phyloP scores from a whole-genome alignment of 1,140 invertebrate species.

The Neodiprion lecontei region DNA sequence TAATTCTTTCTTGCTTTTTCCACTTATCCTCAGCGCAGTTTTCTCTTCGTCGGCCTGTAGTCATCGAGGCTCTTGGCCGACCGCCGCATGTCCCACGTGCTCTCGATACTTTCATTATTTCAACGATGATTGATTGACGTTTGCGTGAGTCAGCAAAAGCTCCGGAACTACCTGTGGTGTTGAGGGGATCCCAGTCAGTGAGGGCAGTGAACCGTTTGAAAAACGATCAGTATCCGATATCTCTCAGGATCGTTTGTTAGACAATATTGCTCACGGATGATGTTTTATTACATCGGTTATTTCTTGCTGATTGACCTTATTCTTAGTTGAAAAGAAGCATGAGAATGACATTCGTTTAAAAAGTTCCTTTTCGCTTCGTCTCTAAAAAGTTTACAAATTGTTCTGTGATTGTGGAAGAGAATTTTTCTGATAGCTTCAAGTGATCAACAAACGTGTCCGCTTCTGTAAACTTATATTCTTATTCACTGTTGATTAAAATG shows the following conservation, averaged over 20 bases:
- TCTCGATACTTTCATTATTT: constrained; percentile 29
- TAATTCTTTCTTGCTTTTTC: background rate
- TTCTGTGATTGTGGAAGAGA: no score
- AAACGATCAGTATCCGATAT: background rate
- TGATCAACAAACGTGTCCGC: no score
- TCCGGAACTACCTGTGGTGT: constrained; percentile 1
- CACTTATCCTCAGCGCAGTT: background rate
- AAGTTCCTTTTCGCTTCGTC: no score
- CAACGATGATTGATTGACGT: constrained; percentile 41
- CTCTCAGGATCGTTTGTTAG: background rate
- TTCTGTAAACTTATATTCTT: no score
- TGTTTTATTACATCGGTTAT: background rate
- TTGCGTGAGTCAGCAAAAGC: background rate
- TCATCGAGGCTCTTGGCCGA: constrained; percentile 12
- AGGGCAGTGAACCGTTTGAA: background rate
- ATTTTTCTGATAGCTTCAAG: no score
- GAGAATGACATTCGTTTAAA: no score
- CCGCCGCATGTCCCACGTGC: constrained; percentile 19
- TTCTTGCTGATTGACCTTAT: no score
- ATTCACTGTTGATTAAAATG: no score
- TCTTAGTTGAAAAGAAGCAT: no score
- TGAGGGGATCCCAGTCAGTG: background rate
- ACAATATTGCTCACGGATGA: background rate
- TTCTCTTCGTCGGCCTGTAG: background rate
- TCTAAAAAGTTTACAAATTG: no score